Conservation (phyloP, 2,797 vertebrate genomes). For the Silurus aristotelis region DNA sequence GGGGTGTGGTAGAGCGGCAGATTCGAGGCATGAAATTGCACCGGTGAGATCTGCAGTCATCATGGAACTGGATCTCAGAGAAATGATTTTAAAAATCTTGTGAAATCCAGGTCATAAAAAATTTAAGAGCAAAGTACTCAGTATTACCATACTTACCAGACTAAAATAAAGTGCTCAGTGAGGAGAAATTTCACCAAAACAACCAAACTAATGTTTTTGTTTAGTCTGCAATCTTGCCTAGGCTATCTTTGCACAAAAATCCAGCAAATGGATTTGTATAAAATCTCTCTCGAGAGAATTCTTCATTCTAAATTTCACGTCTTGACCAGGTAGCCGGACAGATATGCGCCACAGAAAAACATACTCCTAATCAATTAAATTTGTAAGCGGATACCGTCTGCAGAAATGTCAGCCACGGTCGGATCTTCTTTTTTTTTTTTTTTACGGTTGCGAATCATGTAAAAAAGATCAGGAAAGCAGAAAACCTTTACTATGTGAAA, state of each 20-base stretch:
- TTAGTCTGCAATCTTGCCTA: not conserved
- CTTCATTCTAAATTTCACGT: not conserved
- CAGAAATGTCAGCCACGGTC: not conserved
- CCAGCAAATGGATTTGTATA: not conserved
- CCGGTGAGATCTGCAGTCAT: too few species aligned
- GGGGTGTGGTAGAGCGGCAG: too few species aligned
- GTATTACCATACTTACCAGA: too few species aligned
- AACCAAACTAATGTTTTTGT: not conserved
- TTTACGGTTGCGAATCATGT: not conserved
- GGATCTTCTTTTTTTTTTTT: not conserved
- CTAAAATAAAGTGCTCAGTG: too few species aligned
- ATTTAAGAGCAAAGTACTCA: too few species aligned
- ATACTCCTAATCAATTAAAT: not conserved
- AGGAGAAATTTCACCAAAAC: not conserved
- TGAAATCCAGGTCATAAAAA: too few species aligned
- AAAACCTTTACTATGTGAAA: not conserved
- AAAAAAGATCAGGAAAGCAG: not conserved
- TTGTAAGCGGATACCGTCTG: not conserved
- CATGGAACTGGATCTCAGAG: too few species aligned
- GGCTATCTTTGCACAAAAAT: too few species aligned
- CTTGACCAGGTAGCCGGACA: not conserved
- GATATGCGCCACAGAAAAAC: not conserved
- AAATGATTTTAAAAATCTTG: too few species aligned
- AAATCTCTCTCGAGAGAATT: not conserved
- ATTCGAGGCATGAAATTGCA: too few species aligned